Percentiles rank a stretch among this genome's conserved stretches.
Conservation (phyloP, 2,888 invertebrate species). For the Syrphus vitripennis region DNA sequence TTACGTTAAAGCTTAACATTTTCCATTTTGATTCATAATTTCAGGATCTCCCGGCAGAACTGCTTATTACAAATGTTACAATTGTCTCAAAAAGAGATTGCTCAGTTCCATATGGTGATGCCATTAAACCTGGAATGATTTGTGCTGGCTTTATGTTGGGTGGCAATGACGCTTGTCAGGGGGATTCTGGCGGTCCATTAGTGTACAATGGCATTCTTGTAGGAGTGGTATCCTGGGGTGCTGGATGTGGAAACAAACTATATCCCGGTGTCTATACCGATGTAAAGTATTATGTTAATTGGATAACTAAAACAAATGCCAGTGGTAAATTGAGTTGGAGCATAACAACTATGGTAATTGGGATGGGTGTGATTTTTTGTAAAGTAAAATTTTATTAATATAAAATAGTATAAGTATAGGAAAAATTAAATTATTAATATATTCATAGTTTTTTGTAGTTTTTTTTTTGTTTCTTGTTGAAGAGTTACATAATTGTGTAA, state of each 20-base stretch:
- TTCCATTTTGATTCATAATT: too few relatives aligned
- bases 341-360: not conserved
- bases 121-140: conserved; percentile 76
- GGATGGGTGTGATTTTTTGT: not conserved
- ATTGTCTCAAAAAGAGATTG: conserved; percentile 74
- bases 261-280: conserved; percentile 77
- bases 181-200: conserved; percentile 78
- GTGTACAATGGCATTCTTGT: conserved; percentile 75
- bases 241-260: conserved; percentile 75
- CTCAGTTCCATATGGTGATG: conserved; percentile 71
- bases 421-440: not conserved
- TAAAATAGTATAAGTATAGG: not conserved
- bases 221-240: conserved; percentile 79
- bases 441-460: not conserved
- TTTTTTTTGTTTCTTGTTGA: not conserved
- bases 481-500: too few relatives aligned
- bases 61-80: conserved; percentile 76
- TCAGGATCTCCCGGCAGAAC: conserved; percentile 73
- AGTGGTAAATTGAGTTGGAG: conserved; percentile 18
- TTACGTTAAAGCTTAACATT: too few relatives aligned
- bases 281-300: conserved; percentile 76
- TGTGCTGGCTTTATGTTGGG: conserved; percentile 77
- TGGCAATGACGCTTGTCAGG: conserved; percentile 78
- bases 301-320: conserved; percentile 76
- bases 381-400: not conserved